These are phyloP conservation scores for Microcebus jonahi DNA, from an alignment of 2,113 vertebrate genomes.

Conservation along the genomic window DNA sequence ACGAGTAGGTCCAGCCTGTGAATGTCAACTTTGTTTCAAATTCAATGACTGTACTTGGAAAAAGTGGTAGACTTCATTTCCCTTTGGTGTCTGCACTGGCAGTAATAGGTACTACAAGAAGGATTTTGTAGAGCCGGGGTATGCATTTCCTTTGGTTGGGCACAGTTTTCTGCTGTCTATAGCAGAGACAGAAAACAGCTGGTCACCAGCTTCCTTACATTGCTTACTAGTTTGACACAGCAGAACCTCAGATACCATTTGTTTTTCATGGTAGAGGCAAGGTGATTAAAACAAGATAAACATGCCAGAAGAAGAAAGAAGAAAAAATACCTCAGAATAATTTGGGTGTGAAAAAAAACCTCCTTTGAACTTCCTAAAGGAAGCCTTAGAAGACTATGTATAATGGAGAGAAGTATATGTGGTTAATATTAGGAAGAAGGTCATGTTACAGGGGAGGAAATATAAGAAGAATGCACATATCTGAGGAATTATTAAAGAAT, in stretches of 20 bases:
- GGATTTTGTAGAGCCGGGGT: neutral
- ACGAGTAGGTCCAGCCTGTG: neutral
- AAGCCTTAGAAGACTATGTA: constrained; percentile 7
- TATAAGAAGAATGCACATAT: constrained; percentile 38
- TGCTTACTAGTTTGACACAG: constrained; percentile 29
- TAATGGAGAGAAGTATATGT: constrained; percentile 1
- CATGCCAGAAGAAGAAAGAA: constrained; percentile 67
- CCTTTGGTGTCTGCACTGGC: neutral
- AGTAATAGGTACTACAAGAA: neutral
- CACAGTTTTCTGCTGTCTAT: neutral
- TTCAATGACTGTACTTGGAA: neutral
- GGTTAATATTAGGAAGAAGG: constrained; percentile 50
- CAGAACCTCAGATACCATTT: constrained; percentile 60
- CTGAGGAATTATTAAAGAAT: constrained; percentile 41
- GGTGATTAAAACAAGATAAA: constrained; percentile 79
- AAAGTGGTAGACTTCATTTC: neutral
- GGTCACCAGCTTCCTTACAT: constrained; percentile 23
- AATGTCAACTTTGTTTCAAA: constrained; percentile 6
- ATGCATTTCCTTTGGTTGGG: neutral
- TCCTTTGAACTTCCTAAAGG: constrained; percentile 67
- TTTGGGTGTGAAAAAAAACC: constrained; percentile 70
- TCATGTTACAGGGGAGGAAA: constrained; percentile 32
- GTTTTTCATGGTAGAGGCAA: constrained; percentile 64
- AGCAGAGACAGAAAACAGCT: constrained; percentile 64
- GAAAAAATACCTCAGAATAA: constrained; percentile 73